Base-by-base conservation (phyloP, 2,113 vertebrate species). In the Zeus faber region DNA sequence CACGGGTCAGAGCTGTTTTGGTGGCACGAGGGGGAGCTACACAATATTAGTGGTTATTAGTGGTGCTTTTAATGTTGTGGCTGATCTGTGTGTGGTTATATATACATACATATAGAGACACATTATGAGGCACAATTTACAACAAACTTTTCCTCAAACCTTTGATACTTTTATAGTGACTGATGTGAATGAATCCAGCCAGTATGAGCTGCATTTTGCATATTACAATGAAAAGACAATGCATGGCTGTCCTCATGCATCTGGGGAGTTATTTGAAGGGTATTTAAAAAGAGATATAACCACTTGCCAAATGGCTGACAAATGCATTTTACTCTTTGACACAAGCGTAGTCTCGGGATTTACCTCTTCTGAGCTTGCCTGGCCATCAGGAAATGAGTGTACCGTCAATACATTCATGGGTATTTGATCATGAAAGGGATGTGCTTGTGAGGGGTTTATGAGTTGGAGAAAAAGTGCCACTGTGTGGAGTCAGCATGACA, bases 401-500 rank as follows among this genome's bases (percentile, higher is more conserved):
- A 23, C 13, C 25, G 51, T 41, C 13, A 24, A 52, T 41, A 23
- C 23, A 18, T 8, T 54, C 51, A 54, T 33, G 8, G 13, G 37
- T 16, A 21, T n/a, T 40, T 41, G 51, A 40, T 40, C 51, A 40
- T 40, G 51, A 54, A 31, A 53, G 50, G 35, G 37, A 41, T 27
- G 51, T n/a, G n/a, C n/a, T n/a, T n/a, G n/a, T n/a, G n/a, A n/a
- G n/a, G n/a, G n/a, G n/a, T n/a, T n/a, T n/a, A n/a, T n/a, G n/a
- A n/a, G n/a, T n/a, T n/a, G n/a, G n/a, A n/a, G n/a, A n/a, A n/a
- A n/a, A n/a, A 17, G 37, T 23, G 40, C 8, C 41, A 44, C 53
- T 11, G 8, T 24, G 49, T 45, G 53, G 24, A 37, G 37, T 23
- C 46, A 44, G 5, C 16, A 10, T 45, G 46, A 49, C 20, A 54